Conservation (phyloP, 2,113 vertebrate genomes). For the Pteropus alecto region DNA sequence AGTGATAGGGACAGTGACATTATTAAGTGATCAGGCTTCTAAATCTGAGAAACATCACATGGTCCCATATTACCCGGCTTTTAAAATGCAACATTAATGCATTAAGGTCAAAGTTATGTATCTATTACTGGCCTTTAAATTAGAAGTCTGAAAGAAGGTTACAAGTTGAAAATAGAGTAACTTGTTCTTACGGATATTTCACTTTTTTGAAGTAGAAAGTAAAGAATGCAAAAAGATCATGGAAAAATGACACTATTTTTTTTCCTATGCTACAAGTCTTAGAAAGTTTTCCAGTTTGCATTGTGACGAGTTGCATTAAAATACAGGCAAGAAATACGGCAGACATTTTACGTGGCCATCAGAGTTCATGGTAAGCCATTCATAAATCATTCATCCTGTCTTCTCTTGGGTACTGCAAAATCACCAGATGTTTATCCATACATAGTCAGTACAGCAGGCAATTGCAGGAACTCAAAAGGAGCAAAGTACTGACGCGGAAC, state of each 20-base stretch:
- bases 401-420: not conserved
- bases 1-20: slow-evolving; percentile 40
- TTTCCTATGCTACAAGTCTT: not conserved
- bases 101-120: slow-evolving; percentile 35
- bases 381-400: not conserved
- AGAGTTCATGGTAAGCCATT: not conserved
- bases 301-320: not conserved
- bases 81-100: slow-evolving; percentile 61
- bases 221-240: not conserved
- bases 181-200: not conserved
- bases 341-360: not conserved
- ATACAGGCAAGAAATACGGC: not conserved
- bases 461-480: not conserved
- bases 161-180: slow-evolving; percentile 6
- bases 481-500: not conserved
- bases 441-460: not conserved
- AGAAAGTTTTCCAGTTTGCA: not conserved
- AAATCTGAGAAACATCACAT: not conserved
- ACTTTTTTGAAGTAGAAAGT: not conserved
- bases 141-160: not conserved
- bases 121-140: slow-evolving; percentile 42
- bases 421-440: not conserved
- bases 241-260: not conserved
- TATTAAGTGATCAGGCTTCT: slow-evolving; percentile 37
- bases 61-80: not conserved